Evolutionary conservation across 2,797 vertebrate species (phyloP), one percentile per base, ranked within the genome.

Genomic region (Acridotheres tristis): DNA sequence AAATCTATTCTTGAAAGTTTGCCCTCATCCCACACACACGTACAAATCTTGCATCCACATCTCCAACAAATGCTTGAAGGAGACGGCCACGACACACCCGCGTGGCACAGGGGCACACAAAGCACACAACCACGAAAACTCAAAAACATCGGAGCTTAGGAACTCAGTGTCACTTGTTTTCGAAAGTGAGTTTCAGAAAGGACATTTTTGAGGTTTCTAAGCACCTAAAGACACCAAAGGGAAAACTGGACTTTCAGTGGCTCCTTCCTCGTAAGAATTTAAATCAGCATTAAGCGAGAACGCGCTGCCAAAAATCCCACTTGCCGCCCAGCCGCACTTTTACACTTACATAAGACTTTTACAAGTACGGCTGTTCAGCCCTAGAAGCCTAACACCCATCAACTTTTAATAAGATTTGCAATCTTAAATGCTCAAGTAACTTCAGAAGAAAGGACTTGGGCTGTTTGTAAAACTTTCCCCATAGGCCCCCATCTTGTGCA

Each of bases 351-450:
- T 17, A 80, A 79, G 84, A n/a, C 81, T 74, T 94, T 76, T 88
- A 89, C 53, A 83, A 95, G 84, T n/a, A 53, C 1, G 30, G 38
- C 81, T 73, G 65, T 7, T 88, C 2, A 1, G 68, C 85, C 63
- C 82, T 34, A 36, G 65, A 58, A 94, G 82, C 85, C 93, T 77
- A 89, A 93, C 85, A 80, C 66, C 76, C 80, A 84, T 36, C 53
- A 61, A 85, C 69, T 79, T 87, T 85, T 87, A 93, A 62, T 84
- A 66, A 78, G 55, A 93, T 94, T n/a, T 91, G 66, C 63, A 83
- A 79, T 79, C 90, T 77, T 82, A 89, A 92, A 74, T 29, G 81
- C 88, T 84, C 53, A 27, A 91, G 76, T 48, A 86, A 94, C 71
- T 95, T 54, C 59, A 67, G 79, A 74, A 90, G 74, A 61, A 10